These are phyloP conservation scores for Ptilorrhoa leucosticta DNA, from an alignment of 2,113 vertebrate species.

Conservation along the genomic window DNA sequence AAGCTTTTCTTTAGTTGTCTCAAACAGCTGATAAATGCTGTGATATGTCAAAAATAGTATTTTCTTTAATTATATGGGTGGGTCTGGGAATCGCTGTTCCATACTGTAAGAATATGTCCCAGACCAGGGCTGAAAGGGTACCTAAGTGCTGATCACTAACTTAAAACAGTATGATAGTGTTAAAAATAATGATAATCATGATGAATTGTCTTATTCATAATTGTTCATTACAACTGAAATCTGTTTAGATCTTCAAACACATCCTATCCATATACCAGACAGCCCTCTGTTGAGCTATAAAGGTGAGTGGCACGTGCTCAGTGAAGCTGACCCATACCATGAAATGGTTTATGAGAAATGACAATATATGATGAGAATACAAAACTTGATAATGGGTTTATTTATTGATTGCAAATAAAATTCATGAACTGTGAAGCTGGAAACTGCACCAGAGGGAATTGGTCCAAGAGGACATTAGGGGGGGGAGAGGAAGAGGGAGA, in stretches of 20 bases:
- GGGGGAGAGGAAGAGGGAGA: not conserved
- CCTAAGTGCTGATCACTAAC: not conserved
- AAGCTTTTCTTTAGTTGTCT: not conserved
- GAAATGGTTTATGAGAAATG: slow-evolving; percentile 66
- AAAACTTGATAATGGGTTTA: slow-evolving; percentile 70
- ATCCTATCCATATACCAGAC: not conserved
- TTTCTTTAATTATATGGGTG: not conserved
- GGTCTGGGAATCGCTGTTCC: not conserved
- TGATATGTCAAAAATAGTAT: not conserved
- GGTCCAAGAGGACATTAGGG: not conserved
- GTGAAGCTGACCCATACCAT: slow-evolving; percentile 1
- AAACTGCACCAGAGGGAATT: slow-evolving; percentile 57
- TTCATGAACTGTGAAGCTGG: slow-evolving; percentile 72
- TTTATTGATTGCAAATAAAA: slow-evolving; percentile 78
- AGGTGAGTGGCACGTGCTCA: slow-evolving; percentile 28
- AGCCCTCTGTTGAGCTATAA: slow-evolving; percentile 27
- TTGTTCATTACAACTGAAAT: not conserved
- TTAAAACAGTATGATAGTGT: not conserved
- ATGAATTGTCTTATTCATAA: not conserved
- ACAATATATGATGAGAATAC: slow-evolving; percentile 65
- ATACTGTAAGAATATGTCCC: not conserved
- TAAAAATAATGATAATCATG: not conserved
- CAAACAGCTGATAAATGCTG: not conserved
- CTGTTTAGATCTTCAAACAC: not conserved
- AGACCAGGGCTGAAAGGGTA: not conserved